Base-by-base conservation (phyloP, 2,888 invertebrate genomes). In the Lithosia quadra region DNA sequence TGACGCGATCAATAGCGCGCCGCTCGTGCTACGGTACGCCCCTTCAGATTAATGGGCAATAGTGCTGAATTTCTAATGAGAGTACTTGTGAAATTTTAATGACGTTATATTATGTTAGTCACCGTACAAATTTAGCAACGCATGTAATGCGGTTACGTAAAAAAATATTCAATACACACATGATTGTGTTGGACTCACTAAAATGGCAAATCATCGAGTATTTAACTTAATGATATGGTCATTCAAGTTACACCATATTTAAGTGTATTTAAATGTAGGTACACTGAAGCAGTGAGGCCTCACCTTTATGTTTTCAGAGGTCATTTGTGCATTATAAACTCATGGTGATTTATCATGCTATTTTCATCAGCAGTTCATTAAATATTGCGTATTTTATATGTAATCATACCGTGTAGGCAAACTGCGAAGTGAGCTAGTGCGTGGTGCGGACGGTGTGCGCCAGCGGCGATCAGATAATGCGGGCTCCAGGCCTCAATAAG, bases 41-140 rank as follows among this genome's bases (percentile, higher is more conserved):
- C 92, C 89, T 86, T 83, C 83, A 86, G 88, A 91, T 92, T 89
- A 91, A 87, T 84, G 81, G 87, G 85, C 86, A 87, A 88, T 85
- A 88, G 86, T 89, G 86, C 88, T 91, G 91, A 91, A 92, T 92
- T 89, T 86, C 84, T 92, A 93, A 92, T 92, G 88, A 92, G 91
- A 88, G 86, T 87, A 85, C 86, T 89, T 90, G 87, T 85, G 90
- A 91, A 91, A 92, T 90, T 88, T 87, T 88, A 90, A 88, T 88
- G 86, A 87, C 88, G 89, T 86, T 88, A 84, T 84, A 83, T 64
- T 64, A 39, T 84, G 84, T 89, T 87, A 88, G 81, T 81, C 79
- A 79, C 68, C 69, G 56, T 28, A 28, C 65, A 56, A 68, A 65
- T 61, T 65, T 22, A 66, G 28, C 56, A 39, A 18, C 43, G 21